Percentiles rank a stretch among this genome's conserved stretches.
These are phyloP conservation scores for Diploptera punctata DNA, from an alignment of 2,888 invertebrate species.

Conservation along the genomic window DNA sequence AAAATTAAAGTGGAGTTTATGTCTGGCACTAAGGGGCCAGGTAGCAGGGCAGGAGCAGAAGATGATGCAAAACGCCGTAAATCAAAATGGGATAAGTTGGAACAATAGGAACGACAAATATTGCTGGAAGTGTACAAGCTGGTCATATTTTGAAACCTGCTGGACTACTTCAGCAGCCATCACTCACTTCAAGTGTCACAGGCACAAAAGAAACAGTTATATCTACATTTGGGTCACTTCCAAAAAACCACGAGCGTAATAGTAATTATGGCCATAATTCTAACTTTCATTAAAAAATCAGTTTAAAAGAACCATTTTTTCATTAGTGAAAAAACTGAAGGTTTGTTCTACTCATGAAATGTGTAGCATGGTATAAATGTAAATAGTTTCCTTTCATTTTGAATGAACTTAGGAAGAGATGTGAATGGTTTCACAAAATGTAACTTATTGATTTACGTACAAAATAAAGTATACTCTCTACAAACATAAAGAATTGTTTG, in stretches of 20 bases:
- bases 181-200: conserved; percentile 80
- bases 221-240: conserved; percentile 90
- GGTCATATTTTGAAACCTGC: conserved; percentile 68
- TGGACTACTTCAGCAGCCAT: conserved; percentile 70
- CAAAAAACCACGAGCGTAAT: conserved; percentile 83
- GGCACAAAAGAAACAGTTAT: conserved; percentile 93
- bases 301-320: too few species aligned
- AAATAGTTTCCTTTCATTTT: too few species aligned
- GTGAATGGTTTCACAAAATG: too few species aligned
- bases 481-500: too few species aligned
- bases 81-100: conserved; percentile 90
- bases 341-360: too few species aligned
- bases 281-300: too few species aligned
- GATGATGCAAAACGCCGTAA: conserved; percentile 82
- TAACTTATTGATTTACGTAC: too few species aligned
- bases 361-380: too few species aligned
- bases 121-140: conserved; percentile 49
- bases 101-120: conserved; percentile 30
- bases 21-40: conserved; percentile 67
- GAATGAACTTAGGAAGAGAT: too few species aligned
- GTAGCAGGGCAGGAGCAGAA: conserved; percentile 57
- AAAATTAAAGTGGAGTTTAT: conserved; percentile 84
- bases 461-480: too few species aligned
- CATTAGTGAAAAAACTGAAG: too few species aligned
- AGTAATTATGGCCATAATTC: too few species aligned